Conservation (phyloP, 2,797 vertebrate genomes). For the Avahi laniger region DNA sequence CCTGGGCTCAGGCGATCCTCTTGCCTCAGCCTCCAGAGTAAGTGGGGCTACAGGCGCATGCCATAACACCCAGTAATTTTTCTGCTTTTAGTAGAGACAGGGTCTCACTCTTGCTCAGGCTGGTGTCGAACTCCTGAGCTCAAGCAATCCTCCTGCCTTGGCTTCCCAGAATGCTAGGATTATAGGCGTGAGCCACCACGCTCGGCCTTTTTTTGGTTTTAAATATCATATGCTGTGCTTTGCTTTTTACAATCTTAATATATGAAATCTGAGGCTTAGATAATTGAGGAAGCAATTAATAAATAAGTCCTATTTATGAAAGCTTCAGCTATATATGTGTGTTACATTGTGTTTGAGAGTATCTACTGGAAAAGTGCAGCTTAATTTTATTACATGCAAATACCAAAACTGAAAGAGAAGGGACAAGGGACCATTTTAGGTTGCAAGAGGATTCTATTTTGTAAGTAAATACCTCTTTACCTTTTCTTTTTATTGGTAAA, state of each 20-base stretch:
- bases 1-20: too few relatives aligned
- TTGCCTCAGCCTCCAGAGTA: too few relatives aligned
- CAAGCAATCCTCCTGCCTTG: too few relatives aligned
- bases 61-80: too few relatives aligned
- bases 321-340: not conserved
- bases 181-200: too few relatives aligned
- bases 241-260: constrained; percentile 19
- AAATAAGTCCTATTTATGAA: constrained; percentile 10
- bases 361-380: not conserved
- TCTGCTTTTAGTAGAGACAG: too few relatives aligned
- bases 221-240: not conserved
- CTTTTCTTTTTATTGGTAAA: constrained; percentile 7
- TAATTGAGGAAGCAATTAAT: not conserved
- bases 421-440: not conserved
- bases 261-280: constrained; percentile 29
- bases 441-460: constrained; percentile 27
- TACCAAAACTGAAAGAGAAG: constrained; percentile 24
- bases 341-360: constrained; percentile 22
- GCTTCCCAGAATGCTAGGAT: too few relatives aligned
- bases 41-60: too few relatives aligned
- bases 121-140: too few relatives aligned
- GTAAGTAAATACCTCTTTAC: constrained; percentile 2
- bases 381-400: constrained; percentile 24
- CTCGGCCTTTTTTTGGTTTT: not conserved
- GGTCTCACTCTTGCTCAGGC: too few relatives aligned